Evolutionary conservation across 2,113 vertebrate species (phyloP).

Genomic region (Piprites chloris): DNA sequence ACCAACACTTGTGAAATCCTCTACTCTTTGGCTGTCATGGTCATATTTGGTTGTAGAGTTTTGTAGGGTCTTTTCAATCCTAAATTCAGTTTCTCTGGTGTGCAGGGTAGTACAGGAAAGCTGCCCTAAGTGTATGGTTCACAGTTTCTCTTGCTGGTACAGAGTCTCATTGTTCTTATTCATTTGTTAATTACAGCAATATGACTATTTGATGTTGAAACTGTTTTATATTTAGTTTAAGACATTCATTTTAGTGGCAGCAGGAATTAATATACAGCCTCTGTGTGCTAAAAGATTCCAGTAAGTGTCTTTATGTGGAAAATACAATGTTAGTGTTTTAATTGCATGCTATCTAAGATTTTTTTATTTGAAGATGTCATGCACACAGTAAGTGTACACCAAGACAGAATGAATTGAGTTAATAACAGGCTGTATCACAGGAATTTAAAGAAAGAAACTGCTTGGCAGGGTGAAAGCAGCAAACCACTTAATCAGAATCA

Average conservation of each 20-base stretch:
- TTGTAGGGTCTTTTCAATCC: background rate
- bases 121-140: background rate
- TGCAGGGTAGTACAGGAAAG: background rate
- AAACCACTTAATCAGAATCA: background rate
- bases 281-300: background rate
- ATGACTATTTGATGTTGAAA: background rate
- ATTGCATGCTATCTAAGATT: background rate
- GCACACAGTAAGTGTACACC: background rate
- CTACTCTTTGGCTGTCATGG: rapidly evolving
- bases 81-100: background rate
- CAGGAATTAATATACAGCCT: background rate
- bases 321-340: background rate
- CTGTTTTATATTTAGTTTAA: background rate
- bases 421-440: background rate
- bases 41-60: background rate
- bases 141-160: background rate
- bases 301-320: background rate
- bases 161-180: background rate
- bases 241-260: background rate
- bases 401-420: background rate
- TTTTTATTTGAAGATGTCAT: background rate
- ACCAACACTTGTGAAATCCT: background rate
- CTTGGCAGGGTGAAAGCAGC: background rate
- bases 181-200: background rate
- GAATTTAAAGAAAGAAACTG: background rate